Percentiles rank a stretch among this genome's conserved stretches.
These are phyloP conservation scores for Lathronympha strigana DNA, from an alignment of 2,888 invertebrate genomes.

Conservation along the genomic window DNA sequence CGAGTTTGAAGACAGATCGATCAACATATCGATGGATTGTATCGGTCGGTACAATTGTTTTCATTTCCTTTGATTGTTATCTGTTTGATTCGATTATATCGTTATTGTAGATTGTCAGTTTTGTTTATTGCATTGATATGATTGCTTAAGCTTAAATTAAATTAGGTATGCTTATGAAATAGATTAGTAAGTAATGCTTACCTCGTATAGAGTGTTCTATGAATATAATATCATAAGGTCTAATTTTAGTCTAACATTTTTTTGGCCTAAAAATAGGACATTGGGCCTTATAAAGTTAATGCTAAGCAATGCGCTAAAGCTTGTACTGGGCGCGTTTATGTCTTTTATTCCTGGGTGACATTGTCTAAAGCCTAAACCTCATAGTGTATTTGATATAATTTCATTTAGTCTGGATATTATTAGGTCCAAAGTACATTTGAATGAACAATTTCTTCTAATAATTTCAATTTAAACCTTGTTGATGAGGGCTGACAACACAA, in stretches of 20 bases:
- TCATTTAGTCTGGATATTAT: too few species aligned
- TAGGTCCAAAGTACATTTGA: too few species aligned
- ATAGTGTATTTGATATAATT: too few species aligned
- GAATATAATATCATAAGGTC: too few species aligned
- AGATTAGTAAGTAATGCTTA: neutral
- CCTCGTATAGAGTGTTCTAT: too few species aligned
- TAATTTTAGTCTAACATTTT: too few species aligned
- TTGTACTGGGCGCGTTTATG: neutral
- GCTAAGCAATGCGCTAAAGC: neutral
- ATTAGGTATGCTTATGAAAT: neutral
- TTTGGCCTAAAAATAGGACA: too few species aligned
- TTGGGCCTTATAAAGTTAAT: too few species aligned
- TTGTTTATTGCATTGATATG: neutral
- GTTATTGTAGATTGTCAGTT: constrained; percentile 17
- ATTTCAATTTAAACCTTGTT: too few species aligned
- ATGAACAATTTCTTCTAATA: too few species aligned
- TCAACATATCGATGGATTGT: constrained; percentile 22
- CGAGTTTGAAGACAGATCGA: constrained; percentile 34
- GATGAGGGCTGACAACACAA: too few species aligned
- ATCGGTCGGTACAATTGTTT: constrained; percentile 25
- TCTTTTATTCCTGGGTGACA: neutral
- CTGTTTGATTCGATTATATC: constrained; percentile 23
- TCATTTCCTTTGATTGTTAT: constrained; percentile 27
- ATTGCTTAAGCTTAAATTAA: neutral
- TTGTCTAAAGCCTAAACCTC: too few species aligned